Evolutionary conservation across 2,797 vertebrate genomes (phyloP), one percentile per base, ranked within the genome.

Genomic region (Eleutherodactylus coqui): DNA sequence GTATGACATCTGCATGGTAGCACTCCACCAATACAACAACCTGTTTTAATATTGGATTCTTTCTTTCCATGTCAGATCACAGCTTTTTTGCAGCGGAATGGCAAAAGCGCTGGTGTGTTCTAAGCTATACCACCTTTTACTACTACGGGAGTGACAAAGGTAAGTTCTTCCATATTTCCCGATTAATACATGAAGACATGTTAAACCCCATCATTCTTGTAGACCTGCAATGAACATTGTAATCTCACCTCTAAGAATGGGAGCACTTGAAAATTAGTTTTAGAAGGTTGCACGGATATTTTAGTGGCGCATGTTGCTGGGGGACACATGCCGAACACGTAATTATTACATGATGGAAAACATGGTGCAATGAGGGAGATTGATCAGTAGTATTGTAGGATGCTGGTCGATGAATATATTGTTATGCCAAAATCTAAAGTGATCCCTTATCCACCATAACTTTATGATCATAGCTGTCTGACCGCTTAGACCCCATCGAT

Each of bases 141-240:
- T 99, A 99, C 88, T 99, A 97, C 5, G 97, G 98, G 89, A 96
- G 94, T 0, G 97, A 99, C 83, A 99, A 97, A 98, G 98, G 98
- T 99, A 94, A 64, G 89, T 73, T 8, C 5, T 79, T 43, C 5
- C 21, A 36, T 4, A 60, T 29, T n/a, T 51, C 24, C 13, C 78
- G 77, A 7, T 51, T 36, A 16, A 29, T 51, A 36, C 51, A 16
- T 17, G 16, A 27, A 7, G 17, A 38, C 8, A 4, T 60, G 14
- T 29, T 27, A 60, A 60, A 29, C 11, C n/a, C n/a, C n/a, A 60
- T 27, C 13, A 9, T 38, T 38, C 5, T 11, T 70, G 21, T 43
- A 41, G 36, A 36, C 41, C 21, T 24, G 41, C 24, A 70, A 62
- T 62, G 1, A 67, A 67, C 29, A 17, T 67, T 53, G 32, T 43